Base-by-base conservation (phyloP, 2,113 vertebrate species). In the Otolemur garnettii region DNA sequence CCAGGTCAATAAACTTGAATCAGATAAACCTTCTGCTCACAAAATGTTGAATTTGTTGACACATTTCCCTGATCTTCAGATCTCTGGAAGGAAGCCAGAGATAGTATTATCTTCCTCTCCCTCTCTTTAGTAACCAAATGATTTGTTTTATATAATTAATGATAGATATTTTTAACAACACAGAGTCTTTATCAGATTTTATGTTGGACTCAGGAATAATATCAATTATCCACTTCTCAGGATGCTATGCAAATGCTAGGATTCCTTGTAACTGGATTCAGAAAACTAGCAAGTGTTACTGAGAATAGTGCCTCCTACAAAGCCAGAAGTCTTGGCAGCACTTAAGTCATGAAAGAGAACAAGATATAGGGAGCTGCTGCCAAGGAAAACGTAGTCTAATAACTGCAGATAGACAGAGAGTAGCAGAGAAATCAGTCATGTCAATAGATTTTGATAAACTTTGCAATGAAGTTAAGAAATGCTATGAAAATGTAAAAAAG, bases 121-220 rank as follows among this genome's bases (percentile, higher is more conserved):
- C 33, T 7, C 7, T 92, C 55, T 69, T 82, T 57, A 93, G 53
- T 11, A 69, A 74, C 80, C 26, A 89, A 50, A 78, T 35, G 22
- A 72, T 72, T 66, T 91, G 53, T 60, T 74, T 74, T 26, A 62
- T 68, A 57, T 62, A 82, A 55, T 1, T 38, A 89, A 84, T 92
- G 13, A 38, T 4, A 64, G 45, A 64, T 3, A 55, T n/a, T 75
- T 90, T 71, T 72, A 82, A 35, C 10, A 91, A 68, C 4, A 14
- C 53, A 75, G 38, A 28, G 7, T 35, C 38, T 72, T 42, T 91
- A 24, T 53, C 18, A 71, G 26, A 50, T 80, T 83, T 94, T 83
- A 68, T 12, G 64, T 59, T 71, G 71, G 30, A 74, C 17, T 78
- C 30, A 5, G 21, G 22, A 6, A 66, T 22, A 66, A 42, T 78